These are phyloP conservation scores for Drosophila kikkawai DNA, from an alignment of 1,140 invertebrate species.

Conservation along the genomic window DNA sequence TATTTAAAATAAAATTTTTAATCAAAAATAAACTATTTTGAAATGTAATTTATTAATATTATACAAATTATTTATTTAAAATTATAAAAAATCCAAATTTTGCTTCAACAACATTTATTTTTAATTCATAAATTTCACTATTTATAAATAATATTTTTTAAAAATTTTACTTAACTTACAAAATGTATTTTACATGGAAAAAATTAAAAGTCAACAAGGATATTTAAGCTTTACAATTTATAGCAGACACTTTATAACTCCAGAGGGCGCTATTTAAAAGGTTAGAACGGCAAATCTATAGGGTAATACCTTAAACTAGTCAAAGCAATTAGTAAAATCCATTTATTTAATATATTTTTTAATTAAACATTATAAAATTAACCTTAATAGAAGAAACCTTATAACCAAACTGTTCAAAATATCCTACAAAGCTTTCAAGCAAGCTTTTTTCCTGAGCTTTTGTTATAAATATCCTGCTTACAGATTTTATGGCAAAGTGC, in stretches of 20 bases:
- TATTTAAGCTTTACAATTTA: neutral
- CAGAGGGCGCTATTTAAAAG: neutral
- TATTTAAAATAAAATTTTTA: too few relatives aligned
- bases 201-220: neutral
- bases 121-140: neutral
- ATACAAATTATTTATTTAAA: too few relatives aligned
- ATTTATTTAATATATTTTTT: neutral
- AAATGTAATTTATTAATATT: too few relatives aligned
- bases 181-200: neutral
- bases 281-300: neutral
- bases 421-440: neutral
- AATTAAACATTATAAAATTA: neutral
- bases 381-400: neutral
- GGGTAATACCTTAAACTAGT: too few relatives aligned
- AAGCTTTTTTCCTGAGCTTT: neutral
- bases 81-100: neutral
- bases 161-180: neutral
- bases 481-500: constrained; percentile 16
- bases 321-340: neutral
- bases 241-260: neutral
- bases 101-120: neutral
- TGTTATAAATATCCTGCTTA: neutral
- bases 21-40: too few relatives aligned
- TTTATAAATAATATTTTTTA: neutral
- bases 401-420: neutral